A percentile compares a stretch with the other conserved stretches of the same genome.
phyloP scores from a whole-genome alignment of 92 coral and sea anemone species.

The Epizoanthus stellaris region DNA sequence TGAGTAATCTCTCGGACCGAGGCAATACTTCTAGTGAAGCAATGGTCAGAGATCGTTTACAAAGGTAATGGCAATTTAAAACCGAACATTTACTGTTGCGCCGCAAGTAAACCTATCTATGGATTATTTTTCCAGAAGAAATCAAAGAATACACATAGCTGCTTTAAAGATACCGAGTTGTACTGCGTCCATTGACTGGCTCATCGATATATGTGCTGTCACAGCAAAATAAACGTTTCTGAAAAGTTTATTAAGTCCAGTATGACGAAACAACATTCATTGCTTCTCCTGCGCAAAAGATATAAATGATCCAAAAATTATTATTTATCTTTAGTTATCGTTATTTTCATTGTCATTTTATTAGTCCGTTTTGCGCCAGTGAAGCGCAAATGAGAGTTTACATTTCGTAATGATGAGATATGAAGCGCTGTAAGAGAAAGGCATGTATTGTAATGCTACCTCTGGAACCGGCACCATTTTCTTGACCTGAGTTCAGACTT shows the following conservation, averaged over 20 bases:
- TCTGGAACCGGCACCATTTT: background rate
- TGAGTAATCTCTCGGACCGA: background rate
- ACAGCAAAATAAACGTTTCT: too few relatives aligned
- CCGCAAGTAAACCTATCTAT: too few relatives aligned
- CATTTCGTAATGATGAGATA: background rate
- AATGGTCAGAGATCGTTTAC: background rate
- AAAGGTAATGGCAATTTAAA: background rate
- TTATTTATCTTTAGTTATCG: background rate
- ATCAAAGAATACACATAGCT: too few relatives aligned
- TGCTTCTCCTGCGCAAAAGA: background rate
- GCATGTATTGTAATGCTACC: background rate
- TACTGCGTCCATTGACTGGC: too few relatives aligned
- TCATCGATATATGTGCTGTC: too few relatives aligned
- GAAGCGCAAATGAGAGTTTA: constrained; percentile 17
- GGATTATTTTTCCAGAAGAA: too few relatives aligned
- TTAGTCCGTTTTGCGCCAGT: background rate
- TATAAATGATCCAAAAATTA: background rate
- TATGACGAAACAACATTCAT: too few relatives aligned
- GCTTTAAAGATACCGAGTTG: too few relatives aligned
- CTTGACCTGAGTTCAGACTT: constrained; percentile 16
- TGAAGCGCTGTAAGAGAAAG: background rate
- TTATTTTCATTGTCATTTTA: background rate
- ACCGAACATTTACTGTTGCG: too few relatives aligned
- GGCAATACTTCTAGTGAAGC: background rate
- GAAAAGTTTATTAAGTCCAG: too few relatives aligned